Percentiles rank a stretch among this genome's conserved stretches.
These are phyloP conservation scores for Sipunculus nudus DNA, from an alignment of 2,888 invertebrate genomes.

Conservation along the genomic window DNA sequence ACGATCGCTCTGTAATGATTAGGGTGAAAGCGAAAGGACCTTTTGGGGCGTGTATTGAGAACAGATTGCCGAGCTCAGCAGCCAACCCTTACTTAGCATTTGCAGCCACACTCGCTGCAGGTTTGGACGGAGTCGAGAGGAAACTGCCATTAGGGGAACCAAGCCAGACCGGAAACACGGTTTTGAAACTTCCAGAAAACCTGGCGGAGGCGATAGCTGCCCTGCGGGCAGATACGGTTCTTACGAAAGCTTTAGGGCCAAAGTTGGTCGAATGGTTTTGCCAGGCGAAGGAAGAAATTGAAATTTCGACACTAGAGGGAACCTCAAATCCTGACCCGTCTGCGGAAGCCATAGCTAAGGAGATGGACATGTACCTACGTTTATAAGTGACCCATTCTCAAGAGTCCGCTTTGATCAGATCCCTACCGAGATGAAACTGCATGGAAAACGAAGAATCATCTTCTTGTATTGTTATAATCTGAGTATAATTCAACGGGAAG, in stretches of 20 bases:
- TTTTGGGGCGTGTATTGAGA: constrained; percentile 19
- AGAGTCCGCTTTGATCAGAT: no score
- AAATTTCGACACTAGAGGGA: constrained; percentile 17
- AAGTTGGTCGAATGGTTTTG: constrained; percentile 28
- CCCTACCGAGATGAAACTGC: no score
- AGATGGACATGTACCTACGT: no score
- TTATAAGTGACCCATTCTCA: no score
- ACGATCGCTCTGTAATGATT: constrained; percentile 9
- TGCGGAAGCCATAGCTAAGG: no score
- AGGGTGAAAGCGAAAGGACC: constrained; percentile 12
- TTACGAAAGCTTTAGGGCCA: constrained; percentile 20
- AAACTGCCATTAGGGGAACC: constrained; percentile 11
- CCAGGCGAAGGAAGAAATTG: constrained; percentile 15
- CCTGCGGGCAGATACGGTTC: constrained; percentile 14
- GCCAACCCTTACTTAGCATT: constrained; percentile 26
- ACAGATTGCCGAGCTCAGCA: constrained; percentile 18
- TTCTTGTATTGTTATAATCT: no score
- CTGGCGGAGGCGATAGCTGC: constrained; percentile 20
- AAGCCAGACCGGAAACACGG: not conserved
- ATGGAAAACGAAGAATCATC: no score
- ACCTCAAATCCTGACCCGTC: no score
- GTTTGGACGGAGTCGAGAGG: constrained; percentile 29
- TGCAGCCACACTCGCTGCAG: constrained; percentile 27
- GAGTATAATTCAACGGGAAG: no score
- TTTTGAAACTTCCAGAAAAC: constrained; percentile 11